These are phyloP conservation scores for Acrocera orbiculus DNA, from an alignment of 2,888 invertebrate genomes.

Conservation along the genomic window DNA sequence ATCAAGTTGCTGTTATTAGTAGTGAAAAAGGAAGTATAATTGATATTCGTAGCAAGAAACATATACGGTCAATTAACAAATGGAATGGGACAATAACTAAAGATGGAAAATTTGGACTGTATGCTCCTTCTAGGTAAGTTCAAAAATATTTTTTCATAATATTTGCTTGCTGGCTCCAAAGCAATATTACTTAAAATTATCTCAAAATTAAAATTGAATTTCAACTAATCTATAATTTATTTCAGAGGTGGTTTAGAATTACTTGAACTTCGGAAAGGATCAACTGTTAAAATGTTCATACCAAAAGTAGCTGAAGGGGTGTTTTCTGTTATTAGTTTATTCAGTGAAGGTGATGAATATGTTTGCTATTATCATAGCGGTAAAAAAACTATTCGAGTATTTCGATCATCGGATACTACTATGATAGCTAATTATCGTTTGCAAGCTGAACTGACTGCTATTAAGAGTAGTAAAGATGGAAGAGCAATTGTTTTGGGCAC, in stretches of 20 bases:
- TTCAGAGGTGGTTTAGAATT: slow-evolving; percentile 81
- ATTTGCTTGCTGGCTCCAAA: not conserved
- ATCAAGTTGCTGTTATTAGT: slow-evolving; percentile 75
- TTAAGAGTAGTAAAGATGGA: slow-evolving; percentile 61
- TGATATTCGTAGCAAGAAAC: slow-evolving; percentile 75
- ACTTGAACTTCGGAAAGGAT: slow-evolving; percentile 77
- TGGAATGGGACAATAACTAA: slow-evolving; percentile 83
- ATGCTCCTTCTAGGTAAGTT: slow-evolving; percentile 58
- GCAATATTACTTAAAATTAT: not conserved
- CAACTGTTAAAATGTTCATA: slow-evolving; percentile 75
- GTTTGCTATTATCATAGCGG: slow-evolving; percentile 96
- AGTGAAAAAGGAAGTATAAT: slow-evolving; percentile 79
- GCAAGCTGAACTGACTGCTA: slow-evolving; percentile 73
- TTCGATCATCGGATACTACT: slow-evolving; percentile 76
- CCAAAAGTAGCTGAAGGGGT: slow-evolving; percentile 93
- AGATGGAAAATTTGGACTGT: slow-evolving; percentile 79
- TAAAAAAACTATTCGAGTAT: slow-evolving; percentile 80
- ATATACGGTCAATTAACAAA: slow-evolving; percentile 69
- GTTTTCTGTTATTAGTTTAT: slow-evolving; percentile 86
- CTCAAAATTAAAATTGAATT: slow-evolving; percentile 1
- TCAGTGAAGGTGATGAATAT: slow-evolving; percentile 85
- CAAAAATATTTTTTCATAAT: not conserved
- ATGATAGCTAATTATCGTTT: slow-evolving; percentile 86
- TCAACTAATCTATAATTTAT: slow-evolving; percentile 2
- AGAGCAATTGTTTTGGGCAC: slow-evolving; percentile 72